Conservation (phyloP, 2,797 vertebrate species). For the Rhinoraja longicauda region DNA sequence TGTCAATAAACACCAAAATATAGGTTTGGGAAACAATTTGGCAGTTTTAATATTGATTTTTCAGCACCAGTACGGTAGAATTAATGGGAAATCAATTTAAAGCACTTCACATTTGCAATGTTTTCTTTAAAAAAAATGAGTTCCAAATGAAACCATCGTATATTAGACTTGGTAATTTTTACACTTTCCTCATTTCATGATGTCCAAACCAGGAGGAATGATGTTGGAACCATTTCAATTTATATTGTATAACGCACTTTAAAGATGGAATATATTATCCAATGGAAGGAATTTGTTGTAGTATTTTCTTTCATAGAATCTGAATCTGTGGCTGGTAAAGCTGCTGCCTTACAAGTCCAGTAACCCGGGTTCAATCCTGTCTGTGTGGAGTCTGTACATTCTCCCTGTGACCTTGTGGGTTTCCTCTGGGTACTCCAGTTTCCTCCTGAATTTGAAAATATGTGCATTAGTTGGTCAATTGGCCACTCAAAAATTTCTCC, state of each 20-base stretch:
- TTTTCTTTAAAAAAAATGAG: background rate
- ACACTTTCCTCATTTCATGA: background rate
- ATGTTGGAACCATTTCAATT: background rate
- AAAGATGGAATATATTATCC: background rate
- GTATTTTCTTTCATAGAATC: background rate
- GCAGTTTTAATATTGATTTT: background rate
- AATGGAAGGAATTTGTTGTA: background rate
- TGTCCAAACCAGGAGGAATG: no score
- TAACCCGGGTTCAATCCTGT: no score
- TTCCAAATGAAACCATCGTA: slow-evolving; percentile 15
- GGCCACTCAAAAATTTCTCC: no score
- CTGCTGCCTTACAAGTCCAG: no score
- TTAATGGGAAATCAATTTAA: background rate
- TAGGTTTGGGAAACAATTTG: background rate
- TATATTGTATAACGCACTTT: background rate
- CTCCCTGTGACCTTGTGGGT: no score
- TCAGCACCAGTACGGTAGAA: no score
- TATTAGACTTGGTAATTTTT: background rate
- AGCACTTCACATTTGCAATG: background rate
- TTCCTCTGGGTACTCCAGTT: no score
- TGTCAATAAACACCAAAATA: background rate
- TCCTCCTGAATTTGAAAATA: no score
- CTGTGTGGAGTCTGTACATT: no score
- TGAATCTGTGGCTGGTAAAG: background rate
- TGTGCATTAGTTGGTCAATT: no score